phyloP scores from a whole-genome alignment of 2,113 vertebrate genomes.

The Poeciliopsis occidentalis region DNA sequence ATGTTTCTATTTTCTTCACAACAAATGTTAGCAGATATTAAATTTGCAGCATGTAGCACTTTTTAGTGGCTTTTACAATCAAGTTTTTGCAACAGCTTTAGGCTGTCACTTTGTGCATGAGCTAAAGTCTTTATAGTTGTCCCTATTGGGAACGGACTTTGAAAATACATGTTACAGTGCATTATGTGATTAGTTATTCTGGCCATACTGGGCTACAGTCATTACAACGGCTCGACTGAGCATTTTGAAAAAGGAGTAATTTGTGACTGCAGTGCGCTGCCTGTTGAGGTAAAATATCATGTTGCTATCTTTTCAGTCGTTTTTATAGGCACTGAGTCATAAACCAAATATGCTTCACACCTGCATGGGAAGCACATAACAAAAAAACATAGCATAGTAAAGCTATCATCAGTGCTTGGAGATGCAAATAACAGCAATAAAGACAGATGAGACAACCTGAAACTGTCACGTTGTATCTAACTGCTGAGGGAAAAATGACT shows the following conservation, averaged over 20 bases:
- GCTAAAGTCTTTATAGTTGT: constrained; percentile 13
- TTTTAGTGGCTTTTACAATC: neutral
- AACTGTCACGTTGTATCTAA: constrained; percentile 65
- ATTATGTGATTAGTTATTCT: constrained; percentile 22
- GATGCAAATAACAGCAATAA: constrained; percentile 75
- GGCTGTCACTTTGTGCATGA: constrained; percentile 14
- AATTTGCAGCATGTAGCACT: neutral
- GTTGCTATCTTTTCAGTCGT: constrained; percentile 25
- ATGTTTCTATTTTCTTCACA: neutral
- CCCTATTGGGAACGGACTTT: constrained; percentile 31
- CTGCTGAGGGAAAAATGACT: constrained; percentile 69
- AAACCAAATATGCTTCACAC: constrained; percentile 43
- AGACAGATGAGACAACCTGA: constrained; percentile 68
- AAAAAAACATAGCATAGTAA: constrained; percentile 57
- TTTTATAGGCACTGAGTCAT: constrained; percentile 47
- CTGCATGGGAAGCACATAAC: constrained; percentile 50
- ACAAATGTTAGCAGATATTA: neutral
- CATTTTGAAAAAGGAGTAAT: constrained; percentile 30
- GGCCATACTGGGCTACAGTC: constrained; percentile 25
- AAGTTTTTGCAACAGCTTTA: constrained; percentile 1
- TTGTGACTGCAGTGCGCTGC: constrained; percentile 16
- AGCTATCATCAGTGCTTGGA: constrained; percentile 54
- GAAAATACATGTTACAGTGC: constrained; percentile 31
- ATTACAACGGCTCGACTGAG: constrained; percentile 40
- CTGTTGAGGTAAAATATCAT: constrained; percentile 22